Evolutionary conservation across 2,888 invertebrate genomes (phyloP).

Genomic region (Caenorhabditis afra): DNA sequence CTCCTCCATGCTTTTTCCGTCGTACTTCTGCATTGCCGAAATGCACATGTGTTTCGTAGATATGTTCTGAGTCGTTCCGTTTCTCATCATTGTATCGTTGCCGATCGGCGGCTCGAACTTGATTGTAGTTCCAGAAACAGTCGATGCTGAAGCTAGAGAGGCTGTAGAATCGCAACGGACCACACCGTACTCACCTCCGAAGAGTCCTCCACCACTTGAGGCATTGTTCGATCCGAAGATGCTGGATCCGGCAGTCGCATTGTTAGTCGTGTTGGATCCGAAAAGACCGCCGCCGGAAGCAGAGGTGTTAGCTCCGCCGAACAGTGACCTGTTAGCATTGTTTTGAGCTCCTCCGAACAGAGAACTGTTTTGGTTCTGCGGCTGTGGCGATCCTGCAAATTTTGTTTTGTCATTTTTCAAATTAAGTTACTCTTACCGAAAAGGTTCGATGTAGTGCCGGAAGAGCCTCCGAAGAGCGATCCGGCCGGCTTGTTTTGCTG

Average conservation of each 20-base stretch:
- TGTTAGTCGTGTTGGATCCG: conserved; percentile 21
- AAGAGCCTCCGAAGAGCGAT: conserved; percentile 45
- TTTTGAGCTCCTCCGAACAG: conserved; percentile 51
- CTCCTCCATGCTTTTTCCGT: conserved; percentile 94
- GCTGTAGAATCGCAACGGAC: background rate
- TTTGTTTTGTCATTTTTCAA: background rate
- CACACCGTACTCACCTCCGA: conserved; percentile 20
- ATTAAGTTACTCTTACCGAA: conserved; percentile 17
- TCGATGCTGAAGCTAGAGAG: conserved; percentile 36
- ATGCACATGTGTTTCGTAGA: conserved; percentile 96
- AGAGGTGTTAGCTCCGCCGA: conserved; percentile 45
- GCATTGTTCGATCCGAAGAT: conserved; percentile 39
- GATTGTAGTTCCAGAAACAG: conserved; percentile 86
- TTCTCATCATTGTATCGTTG: conserved; percentile 93
- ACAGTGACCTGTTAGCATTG: conserved; percentile 52
- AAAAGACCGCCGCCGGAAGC: conserved; percentile 30
- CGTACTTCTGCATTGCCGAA: conserved; percentile 98
- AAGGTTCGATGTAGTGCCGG: conserved; percentile 28
- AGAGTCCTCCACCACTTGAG: conserved; percentile 26
- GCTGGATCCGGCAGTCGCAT: conserved; percentile 14
- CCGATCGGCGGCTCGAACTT: conserved; percentile 89
- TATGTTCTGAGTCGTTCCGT: conserved; percentile 88
- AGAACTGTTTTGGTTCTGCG: conserved; percentile 37
- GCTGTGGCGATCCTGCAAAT: conserved; percentile 53
- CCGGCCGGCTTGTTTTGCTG: conserved; percentile 54